These are phyloP conservation scores for Cygnus olor DNA, from an alignment of 2,797 vertebrate species.

Conservation along the genomic window DNA sequence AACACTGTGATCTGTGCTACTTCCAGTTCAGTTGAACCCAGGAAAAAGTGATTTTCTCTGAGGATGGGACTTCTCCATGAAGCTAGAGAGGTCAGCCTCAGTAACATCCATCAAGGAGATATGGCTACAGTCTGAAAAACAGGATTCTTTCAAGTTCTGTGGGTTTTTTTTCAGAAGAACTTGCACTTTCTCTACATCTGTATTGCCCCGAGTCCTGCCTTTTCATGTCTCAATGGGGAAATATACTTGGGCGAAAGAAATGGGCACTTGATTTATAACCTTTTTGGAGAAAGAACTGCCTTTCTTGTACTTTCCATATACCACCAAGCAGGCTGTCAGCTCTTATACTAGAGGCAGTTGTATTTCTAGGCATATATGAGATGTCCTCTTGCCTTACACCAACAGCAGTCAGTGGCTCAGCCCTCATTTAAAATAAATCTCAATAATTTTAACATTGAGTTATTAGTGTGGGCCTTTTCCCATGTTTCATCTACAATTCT, in stretches of 20 bases:
- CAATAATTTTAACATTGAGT: neutral
- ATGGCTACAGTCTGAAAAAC: neutral
- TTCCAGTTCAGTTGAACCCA: neutral
- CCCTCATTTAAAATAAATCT: neutral
- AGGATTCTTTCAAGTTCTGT: neutral
- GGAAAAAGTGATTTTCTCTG: neutral
- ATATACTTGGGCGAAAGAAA: rapidly evolving
- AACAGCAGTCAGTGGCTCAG: neutral
- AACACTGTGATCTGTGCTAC: neutral
- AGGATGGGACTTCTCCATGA: neutral
- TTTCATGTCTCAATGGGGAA: neutral
- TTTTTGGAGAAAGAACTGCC: neutral
- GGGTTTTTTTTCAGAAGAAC: neutral
- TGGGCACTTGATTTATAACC: rapidly evolving
- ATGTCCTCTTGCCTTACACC: neutral
- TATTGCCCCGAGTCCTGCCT: neutral
- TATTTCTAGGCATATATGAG: neutral
- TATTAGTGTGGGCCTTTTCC: neutral
- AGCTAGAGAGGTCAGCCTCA: neutral
- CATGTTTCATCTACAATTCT: neutral
- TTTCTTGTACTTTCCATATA: neutral
- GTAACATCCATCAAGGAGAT: neutral
- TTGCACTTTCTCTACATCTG: neutral
- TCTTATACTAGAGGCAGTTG: neutral
- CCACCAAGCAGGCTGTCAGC: neutral